These are phyloP conservation scores for Phalacrocorax pelagicus DNA, from an alignment of 2,113 vertebrate genomes.

Conservation along the genomic window DNA sequence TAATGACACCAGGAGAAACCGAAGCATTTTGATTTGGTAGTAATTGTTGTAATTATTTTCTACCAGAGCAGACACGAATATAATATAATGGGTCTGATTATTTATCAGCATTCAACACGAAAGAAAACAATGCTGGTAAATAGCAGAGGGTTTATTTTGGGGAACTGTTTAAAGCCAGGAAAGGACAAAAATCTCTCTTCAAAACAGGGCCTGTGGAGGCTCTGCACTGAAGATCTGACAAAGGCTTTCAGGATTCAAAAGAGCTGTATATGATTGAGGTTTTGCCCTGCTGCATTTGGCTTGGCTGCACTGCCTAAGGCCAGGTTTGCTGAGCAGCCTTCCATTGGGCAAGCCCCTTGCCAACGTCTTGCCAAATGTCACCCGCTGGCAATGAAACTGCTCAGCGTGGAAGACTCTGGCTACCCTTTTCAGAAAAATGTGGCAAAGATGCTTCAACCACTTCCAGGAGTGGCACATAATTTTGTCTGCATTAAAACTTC, in stretches of 20 bases:
- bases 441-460: neutral
- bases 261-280: neutral
- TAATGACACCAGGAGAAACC: slow-evolving; percentile 61
- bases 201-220: neutral
- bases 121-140: slow-evolving; percentile 45
- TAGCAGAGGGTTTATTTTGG: slow-evolving; percentile 11
- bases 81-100: slow-evolving; percentile 52
- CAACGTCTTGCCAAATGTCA: neutral
- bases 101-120: slow-evolving; percentile 45
- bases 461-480: fast-evolving
- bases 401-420: neutral
- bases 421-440: neutral
- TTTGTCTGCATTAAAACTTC: neutral
- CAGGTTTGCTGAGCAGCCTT: neutral
- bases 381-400: neutral
- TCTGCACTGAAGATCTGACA: neutral
- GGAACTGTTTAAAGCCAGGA: slow-evolving; percentile 4
- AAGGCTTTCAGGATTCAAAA: neutral
- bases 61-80: slow-evolving; percentile 1
- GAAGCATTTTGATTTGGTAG: slow-evolving; percentile 48
- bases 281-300: neutral
- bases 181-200: slow-evolving; percentile 17
- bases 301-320: neutral
- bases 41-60: slow-evolving; percentile 62
- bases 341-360: neutral